These are phyloP conservation scores for Sturmia bella DNA, from an alignment of 2,888 invertebrate genomes.

Conservation along the genomic window DNA sequence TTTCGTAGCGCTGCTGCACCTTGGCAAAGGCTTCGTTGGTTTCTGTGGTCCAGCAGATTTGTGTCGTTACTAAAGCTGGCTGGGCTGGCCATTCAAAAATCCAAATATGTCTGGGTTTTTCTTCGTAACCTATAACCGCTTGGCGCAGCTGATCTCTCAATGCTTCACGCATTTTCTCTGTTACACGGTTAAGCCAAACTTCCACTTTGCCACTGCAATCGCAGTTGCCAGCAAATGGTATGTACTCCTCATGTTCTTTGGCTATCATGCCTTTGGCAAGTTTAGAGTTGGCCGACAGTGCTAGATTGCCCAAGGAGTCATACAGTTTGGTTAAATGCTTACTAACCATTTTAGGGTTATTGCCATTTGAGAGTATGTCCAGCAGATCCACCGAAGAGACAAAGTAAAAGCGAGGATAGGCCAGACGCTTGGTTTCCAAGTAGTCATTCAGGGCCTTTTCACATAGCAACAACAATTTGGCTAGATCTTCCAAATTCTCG, in stretches of 20 bases:
- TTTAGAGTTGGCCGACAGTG: conserved; percentile 84
- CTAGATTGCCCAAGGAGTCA: conserved; percentile 92
- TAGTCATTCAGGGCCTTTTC: conserved; percentile 98
- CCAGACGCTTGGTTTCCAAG: conserved; percentile 95
- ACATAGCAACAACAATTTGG: conserved; percentile 89
- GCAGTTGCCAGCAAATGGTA: conserved; percentile 86
- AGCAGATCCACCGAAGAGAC: conserved; percentile 96
- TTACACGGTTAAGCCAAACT: conserved; percentile 93
- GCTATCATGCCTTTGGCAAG: conserved; percentile 90
- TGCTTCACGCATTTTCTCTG: conserved; percentile 91
- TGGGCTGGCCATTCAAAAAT: conserved; percentile 96
- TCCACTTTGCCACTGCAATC: conserved; percentile 96
- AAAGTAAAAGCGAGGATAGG: conserved; percentile 97
- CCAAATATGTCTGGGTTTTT: conserved; percentile 95
- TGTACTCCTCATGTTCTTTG: conserved; percentile 90
- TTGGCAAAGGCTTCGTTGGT: conserved; percentile 94
- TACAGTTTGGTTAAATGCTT: conserved; percentile 95
- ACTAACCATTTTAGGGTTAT: conserved; percentile 89
- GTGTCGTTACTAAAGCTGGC: conserved; percentile 93
- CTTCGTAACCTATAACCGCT: conserved; percentile 92
- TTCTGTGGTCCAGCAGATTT: conserved; percentile 98
- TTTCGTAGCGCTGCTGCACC: conserved; percentile 95
- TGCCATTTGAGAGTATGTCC: conserved; percentile 90
- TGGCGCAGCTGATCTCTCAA: conserved; percentile 90
- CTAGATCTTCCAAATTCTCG: conserved; percentile 89